Evolutionary conservation across 2,113 vertebrate genomes (phyloP).

Genomic region (Corvus hawaiiensis): DNA sequence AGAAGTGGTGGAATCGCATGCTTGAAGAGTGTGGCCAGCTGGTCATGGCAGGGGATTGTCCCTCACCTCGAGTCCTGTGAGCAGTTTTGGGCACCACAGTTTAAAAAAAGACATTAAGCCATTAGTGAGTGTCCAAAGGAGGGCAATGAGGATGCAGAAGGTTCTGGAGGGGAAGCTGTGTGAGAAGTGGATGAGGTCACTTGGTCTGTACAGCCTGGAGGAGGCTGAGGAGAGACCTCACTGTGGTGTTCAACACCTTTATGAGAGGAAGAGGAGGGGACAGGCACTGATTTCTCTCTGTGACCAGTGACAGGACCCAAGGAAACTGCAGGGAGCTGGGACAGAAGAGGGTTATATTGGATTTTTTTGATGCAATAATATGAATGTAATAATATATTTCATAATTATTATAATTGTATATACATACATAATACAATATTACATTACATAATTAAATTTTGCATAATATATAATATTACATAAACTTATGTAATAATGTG

Average conservation of each 20-base stretch:
- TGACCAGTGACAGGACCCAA: no score
- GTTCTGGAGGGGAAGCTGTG: accelerated
- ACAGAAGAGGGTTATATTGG: neutral
- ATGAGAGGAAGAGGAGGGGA: neutral
- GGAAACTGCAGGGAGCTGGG: no score
- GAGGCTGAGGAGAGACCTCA: neutral
- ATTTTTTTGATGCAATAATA: neutral
- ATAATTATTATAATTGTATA: no score
- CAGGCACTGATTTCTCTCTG: neutral
- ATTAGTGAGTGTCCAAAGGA: neutral
- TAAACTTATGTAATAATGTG: neutral
- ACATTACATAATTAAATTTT: neutral
- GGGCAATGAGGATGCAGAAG: no score
- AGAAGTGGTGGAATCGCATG: neutral
- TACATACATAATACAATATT: neutral
- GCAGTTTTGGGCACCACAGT: neutral
- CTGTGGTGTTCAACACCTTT: neutral
- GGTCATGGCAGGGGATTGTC: no score
- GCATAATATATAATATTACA: neutral
- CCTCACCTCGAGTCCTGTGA: accelerated
- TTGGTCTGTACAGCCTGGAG: neutral
- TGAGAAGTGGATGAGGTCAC: no score
- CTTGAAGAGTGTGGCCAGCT: no score
- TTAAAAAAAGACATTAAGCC: no score
- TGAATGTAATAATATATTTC: neutral